Evolutionary conservation across 2,888 invertebrate species (phyloP).

Genomic region (Anaspis maculata): DNA sequence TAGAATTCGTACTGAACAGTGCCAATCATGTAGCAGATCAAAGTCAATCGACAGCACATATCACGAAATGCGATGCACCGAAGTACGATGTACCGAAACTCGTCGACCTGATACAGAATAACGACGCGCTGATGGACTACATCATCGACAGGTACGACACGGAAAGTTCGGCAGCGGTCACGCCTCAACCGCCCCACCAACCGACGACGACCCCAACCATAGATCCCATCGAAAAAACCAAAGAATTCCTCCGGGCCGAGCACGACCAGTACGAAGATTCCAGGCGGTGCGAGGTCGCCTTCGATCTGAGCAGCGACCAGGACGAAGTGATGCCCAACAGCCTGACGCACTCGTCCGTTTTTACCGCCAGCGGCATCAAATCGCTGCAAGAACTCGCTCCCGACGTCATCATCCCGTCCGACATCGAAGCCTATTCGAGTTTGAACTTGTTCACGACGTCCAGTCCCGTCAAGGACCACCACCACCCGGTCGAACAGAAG

Average conservation of each 20-base stretch:
- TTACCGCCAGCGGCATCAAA: constrained; percentile 26
- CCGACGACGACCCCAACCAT: no score
- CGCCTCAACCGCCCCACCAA: no score
- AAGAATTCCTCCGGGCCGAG: constrained; percentile 16
- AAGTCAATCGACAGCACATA: constrained; percentile 1
- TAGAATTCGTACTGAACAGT: no score
- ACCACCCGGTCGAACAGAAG: constrained; percentile 6
- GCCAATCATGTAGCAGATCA: no score
- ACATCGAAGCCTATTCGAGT: constrained; percentile 19
- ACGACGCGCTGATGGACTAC: constrained; percentile 30
- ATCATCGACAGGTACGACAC: constrained; percentile 27
- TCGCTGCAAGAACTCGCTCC: constrained; percentile 10
- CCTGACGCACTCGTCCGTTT: constrained; percentile 29
- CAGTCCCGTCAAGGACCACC: neutral
- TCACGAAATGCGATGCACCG: constrained; percentile 3
- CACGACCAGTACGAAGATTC: constrained; percentile 13
- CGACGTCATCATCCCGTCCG: no score
- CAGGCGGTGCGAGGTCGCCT: constrained; percentile 16
- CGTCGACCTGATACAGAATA: constrained; percentile 31
- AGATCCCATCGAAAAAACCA: constrained; percentile 7
- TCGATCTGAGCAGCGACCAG: constrained; percentile 32
- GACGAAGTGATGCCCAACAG: constrained; percentile 31
- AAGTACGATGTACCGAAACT: constrained; percentile 29
- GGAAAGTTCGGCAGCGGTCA: no score
- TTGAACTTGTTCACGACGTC: constrained; percentile 21